Base-by-base conservation (phyloP, 2,888 invertebrate genomes). In the Vanessa cardui region DNA sequence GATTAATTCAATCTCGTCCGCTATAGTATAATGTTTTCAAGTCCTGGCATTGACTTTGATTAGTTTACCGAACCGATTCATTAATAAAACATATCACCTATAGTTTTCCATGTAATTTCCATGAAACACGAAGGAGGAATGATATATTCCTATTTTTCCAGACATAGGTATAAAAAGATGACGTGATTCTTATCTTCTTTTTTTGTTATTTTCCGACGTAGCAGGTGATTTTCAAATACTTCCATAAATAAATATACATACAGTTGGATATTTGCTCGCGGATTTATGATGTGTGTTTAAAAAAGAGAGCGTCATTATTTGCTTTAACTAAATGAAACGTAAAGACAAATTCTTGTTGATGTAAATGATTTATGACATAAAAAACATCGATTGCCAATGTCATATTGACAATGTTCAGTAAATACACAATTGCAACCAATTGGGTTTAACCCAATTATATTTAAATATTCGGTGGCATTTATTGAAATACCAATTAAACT, bases 1-100 rank as follows among this genome's bases (percentile, higher is more conserved):
- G 64, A 68, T 61, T 16, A 58, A 63, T 61, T 69, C 59, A 54
- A 50, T 18, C 58, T 46, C 26, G 52, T 44, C 39, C 54, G 50
- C 46, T 54, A 16, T 49, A 46, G 63, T 45, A 76, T 73, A 73
- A 46, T 62, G 72, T 75, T 74, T 77, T 72, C 71, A 71, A 75
- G 75, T 80, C 83, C 84, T 86, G 86, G 77, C 84, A 87, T 79
- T 87, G 87, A 85, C 85, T 86, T 78, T 86, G 86, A 84, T 83
- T 82, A 78, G 84, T 84, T 77, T 83, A 78, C 79, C 80, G 77
- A 81, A 81, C 80, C 78, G 77, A 75, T 66, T 49, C 69, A 83
- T 86, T 77, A 80, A 87, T 87, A 84, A 85, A 84, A 76, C 81
- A 86, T 81, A 54, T 26, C 54, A 50, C 54, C 52, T 33, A 20